Conservation (phyloP, 2,888 invertebrate species). For the Prosopocoilus inquinatus region DNA sequence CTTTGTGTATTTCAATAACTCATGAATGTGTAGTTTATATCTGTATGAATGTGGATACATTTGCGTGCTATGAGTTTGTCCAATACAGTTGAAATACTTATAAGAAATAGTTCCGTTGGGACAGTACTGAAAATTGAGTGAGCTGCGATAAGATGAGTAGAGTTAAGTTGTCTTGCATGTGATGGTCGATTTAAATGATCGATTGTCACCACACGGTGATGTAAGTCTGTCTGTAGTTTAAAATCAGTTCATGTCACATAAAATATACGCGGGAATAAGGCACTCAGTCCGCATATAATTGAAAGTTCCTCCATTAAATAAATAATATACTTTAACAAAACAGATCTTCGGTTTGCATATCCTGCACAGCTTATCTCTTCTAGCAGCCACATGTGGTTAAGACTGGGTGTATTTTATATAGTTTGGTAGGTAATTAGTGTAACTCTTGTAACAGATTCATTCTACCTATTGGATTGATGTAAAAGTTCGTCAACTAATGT, state of each 20-base stretch:
- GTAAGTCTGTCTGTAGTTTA: background rate
- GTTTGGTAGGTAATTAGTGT: constrained; percentile 19
- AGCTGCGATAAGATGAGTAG: constrained; percentile 9
- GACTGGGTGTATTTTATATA: constrained; percentile 25
- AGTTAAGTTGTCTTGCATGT: background rate
- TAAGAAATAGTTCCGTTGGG: constrained; percentile 36
- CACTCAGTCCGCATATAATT: constrained; percentile 1
- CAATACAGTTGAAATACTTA: constrained; percentile 14
- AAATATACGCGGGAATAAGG: background rate
- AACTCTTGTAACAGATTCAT: constrained; percentile 14
- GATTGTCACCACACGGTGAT: too few species aligned
- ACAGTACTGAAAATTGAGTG: constrained; percentile 40
- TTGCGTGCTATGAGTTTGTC: constrained; percentile 31
- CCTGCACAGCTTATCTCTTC: constrained; percentile 10
- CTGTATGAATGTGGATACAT: constrained; percentile 30
- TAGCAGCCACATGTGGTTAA: constrained; percentile 18
- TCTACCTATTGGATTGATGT: constrained; percentile 6
- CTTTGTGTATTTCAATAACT: constrained; percentile 19
- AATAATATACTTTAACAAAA: background rate
- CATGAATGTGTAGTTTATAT: constrained; percentile 30
- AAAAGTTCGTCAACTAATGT: constrained; percentile 7
- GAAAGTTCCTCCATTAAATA: constrained; percentile 1
- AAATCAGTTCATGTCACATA: background rate
- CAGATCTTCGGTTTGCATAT: background rate
- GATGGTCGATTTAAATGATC: too few species aligned